Evolutionary conservation across 2,888 invertebrate genomes (phyloP).

Genomic region (Parascotia fuliginaria): DNA sequence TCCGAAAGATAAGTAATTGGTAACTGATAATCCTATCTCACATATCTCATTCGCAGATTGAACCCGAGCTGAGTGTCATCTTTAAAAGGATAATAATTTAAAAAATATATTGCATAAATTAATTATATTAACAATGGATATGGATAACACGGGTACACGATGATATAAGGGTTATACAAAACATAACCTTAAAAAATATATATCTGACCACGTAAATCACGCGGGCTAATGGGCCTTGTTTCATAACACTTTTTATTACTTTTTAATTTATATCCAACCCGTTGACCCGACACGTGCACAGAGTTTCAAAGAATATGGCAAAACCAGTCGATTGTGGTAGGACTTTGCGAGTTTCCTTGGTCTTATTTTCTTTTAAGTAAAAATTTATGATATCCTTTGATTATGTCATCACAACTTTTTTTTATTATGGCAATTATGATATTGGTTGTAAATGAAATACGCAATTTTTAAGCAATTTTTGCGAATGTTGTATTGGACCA

Average conservation of each 20-base stretch:
- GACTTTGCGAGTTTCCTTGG: not conserved
- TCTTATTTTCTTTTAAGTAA: constrained; percentile 4
- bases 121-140: not conserved
- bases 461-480: no score
- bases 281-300: constrained; percentile 11
- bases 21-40: no score
- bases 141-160: not conserved
- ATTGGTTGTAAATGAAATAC: no score
- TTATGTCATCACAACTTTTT: not conserved
- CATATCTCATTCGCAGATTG: no score
- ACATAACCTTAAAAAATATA: constrained; percentile 22
- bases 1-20: no score
- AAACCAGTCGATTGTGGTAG: constrained; percentile 1
- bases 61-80: no score
- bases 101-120: not conserved
- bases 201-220: constrained; percentile 23
- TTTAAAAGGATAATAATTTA: not conserved
- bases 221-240: constrained; percentile 25
- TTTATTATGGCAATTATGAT: no score
- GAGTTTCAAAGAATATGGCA: constrained; percentile 5
- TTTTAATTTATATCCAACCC: constrained; percentile 34
- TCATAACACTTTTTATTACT: constrained; percentile 23
- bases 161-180: constrained; percentile 23
- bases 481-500: no score
- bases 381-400: no score